Percentiles rank a stretch among this genome's conserved stretches.
Evolutionary conservation across 2,888 invertebrate genomes (phyloP).

Genomic region (Xylota segnis): DNA sequence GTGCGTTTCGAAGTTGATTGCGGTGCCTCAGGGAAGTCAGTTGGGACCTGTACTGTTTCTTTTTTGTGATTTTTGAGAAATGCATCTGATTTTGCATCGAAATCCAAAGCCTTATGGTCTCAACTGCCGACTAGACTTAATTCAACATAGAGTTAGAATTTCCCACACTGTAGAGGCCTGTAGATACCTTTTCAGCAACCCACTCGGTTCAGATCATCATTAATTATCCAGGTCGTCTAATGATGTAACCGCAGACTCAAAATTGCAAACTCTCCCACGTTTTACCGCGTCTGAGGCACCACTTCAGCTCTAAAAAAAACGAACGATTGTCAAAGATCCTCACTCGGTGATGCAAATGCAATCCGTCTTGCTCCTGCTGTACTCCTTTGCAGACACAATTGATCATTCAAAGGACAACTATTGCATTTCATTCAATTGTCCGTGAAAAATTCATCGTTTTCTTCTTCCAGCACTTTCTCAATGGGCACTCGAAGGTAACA

Average conservation of each 20-base stretch:
- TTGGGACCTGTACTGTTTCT: neutral
- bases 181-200: neutral
- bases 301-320: neutral
- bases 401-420: conserved; percentile 45
- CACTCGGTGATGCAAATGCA: conserved; percentile 69
- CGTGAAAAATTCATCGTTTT: conserved; percentile 52
- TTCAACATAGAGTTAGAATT: neutral
- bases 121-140: too few species aligned
- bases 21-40: neutral
- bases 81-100: neutral
- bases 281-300: neutral
- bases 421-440: conserved; percentile 67
- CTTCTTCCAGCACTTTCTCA: conserved; percentile 30
- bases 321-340: conserved; percentile 6
- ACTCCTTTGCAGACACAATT: conserved; percentile 24
- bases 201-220: conserved; percentile 22
- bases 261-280: conserved; percentile 41
- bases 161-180: conserved; percentile 34
- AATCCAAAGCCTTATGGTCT: too few species aligned
- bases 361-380: conserved; percentile 63
- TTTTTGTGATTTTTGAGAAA: too few species aligned
- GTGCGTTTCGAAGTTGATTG: neutral
- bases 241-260: conserved; percentile 39
- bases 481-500: conserved; percentile 47
- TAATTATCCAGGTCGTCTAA: conserved; percentile 37